These are phyloP conservation scores for Perccottus glenii DNA, from an alignment of 2,113 vertebrate species.

Conservation along the genomic window DNA sequence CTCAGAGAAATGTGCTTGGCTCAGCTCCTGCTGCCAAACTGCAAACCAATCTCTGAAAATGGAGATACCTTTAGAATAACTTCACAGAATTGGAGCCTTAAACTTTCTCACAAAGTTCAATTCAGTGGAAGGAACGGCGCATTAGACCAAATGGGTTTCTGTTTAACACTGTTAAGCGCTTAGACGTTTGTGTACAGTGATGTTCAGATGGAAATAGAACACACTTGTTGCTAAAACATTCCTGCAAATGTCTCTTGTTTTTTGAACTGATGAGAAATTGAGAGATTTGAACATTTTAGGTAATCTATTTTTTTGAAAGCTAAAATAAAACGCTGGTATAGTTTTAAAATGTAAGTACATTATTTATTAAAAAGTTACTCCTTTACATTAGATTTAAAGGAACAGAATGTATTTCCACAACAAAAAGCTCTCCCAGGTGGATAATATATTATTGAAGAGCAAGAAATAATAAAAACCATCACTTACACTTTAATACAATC, in stretches of 20 bases:
- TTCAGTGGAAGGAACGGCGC: slow-evolving; percentile 46
- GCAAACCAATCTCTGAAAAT: slow-evolving; percentile 49
- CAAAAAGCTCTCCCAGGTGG: too few relatives aligned
- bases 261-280: background rate
- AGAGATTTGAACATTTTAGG: background rate
- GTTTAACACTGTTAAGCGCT: slow-evolving; percentile 28
- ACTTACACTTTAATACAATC: too few relatives aligned
- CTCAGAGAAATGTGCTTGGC: slow-evolving; percentile 81
- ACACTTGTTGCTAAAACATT: slow-evolving; percentile 30
- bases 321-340: too few relatives aligned
- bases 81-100: slow-evolving; percentile 39
- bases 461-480: too few relatives aligned
- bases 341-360: too few relatives aligned
- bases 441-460: too few relatives aligned
- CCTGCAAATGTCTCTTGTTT: slow-evolving; percentile 8
- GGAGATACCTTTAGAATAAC: slow-evolving; percentile 58
- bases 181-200: slow-evolving; percentile 25
- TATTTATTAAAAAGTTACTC: too few relatives aligned
- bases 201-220: slow-evolving; percentile 33
- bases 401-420: too few relatives aligned
- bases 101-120: slow-evolving; percentile 52
- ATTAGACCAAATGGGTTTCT: slow-evolving; percentile 30
- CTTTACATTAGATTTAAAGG: too few relatives aligned
- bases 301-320: too few relatives aligned
- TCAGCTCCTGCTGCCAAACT: slow-evolving; percentile 44